These are phyloP conservation scores for Drepana arcuata DNA, from an alignment of 1,140 invertebrate genomes.

Conservation along the genomic window DNA sequence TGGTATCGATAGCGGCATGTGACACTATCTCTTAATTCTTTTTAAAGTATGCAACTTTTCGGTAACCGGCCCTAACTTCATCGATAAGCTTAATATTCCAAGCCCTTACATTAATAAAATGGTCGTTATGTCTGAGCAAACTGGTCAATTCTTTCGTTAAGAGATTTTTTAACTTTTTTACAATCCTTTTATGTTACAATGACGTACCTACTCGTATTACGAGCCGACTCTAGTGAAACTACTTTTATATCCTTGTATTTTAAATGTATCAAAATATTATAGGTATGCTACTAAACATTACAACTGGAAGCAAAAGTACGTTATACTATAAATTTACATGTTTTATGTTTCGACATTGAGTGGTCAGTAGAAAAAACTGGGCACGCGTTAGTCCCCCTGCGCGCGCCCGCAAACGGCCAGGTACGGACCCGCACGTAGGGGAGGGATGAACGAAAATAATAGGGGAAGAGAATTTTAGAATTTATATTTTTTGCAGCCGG, in stretches of 20 bases:
- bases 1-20: slow-evolving; percentile 25
- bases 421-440: slow-evolving; percentile 65
- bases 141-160: too few relatives aligned
- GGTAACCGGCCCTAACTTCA: too few relatives aligned
- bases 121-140: too few relatives aligned
- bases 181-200: too few relatives aligned
- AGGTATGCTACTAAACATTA: slow-evolving; percentile 10
- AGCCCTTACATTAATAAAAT: too few relatives aligned
- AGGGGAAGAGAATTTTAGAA: slow-evolving; percentile 71
- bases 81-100: too few relatives aligned
- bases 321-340: too few relatives aligned
- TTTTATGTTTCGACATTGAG: slow-evolving; percentile 27
- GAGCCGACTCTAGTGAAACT: too few relatives aligned
- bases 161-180: too few relatives aligned
- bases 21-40: slow-evolving; percentile 12
- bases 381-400: slow-evolving; percentile 55
- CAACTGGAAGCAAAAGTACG: too few relatives aligned
- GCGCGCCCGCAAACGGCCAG: slow-evolving; percentile 41
- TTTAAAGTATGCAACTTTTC: slow-evolving; percentile 4
- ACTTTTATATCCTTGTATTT: neutral
- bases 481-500: slow-evolving; percentile 70
- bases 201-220: too few relatives aligned
- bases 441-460: slow-evolving; percentile 71
- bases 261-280: slow-evolving; percentile 3
- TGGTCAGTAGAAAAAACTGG: slow-evolving; percentile 57